Base-by-base conservation (phyloP, 2,797 vertebrate species). In the Cercopithecus neglectus region DNA sequence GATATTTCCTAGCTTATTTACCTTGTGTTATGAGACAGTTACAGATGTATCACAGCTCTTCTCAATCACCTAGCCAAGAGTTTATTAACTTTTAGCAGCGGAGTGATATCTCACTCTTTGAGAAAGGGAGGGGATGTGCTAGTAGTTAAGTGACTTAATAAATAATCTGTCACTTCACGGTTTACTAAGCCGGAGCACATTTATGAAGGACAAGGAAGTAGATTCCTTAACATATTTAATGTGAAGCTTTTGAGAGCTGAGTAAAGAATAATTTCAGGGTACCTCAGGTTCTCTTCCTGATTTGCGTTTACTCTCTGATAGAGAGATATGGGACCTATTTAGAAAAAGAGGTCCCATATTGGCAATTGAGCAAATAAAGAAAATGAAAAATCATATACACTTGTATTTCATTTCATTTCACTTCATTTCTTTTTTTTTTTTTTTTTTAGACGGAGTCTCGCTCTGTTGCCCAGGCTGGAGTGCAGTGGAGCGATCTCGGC, bases 111-210 rank as follows among this genome's bases (percentile, higher is more conserved):
- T 91, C 81, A 96, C 57, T 75, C 39, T 95, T 92, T 89, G 48
- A 79, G 53, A 94, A 79, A 80, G 28, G 89, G 26, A 67, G 0
- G n/a, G 10, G 39, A 87, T 76, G 4, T 79, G 7, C 87, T 87
- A 92, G 74, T 95, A 41, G 74, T 91, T 95, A 92, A 96, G 85
- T 88, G 96, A 83, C 53, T 83, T 95, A 86, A 84, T 84, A 94
- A 92, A 88, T 74, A 94, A 86, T 92, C 72, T 81, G 67, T 88
- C 93, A 85, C 74, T 57, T 83, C 55, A 80, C 85, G 28, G 92
- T 94, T 96, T 67, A 79, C 24, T 87, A 86, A 94, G 79, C 55
- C 33, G 61, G 46, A 89, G 28, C 48, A 79, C 19, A 53, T 50
- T 85, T 84, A 30, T 70, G 50, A 95, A 85, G 41, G 48, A 61